Base-by-base conservation (phyloP, 1,140 invertebrate genomes). In the Pemphigus obesinymphae region DNA sequence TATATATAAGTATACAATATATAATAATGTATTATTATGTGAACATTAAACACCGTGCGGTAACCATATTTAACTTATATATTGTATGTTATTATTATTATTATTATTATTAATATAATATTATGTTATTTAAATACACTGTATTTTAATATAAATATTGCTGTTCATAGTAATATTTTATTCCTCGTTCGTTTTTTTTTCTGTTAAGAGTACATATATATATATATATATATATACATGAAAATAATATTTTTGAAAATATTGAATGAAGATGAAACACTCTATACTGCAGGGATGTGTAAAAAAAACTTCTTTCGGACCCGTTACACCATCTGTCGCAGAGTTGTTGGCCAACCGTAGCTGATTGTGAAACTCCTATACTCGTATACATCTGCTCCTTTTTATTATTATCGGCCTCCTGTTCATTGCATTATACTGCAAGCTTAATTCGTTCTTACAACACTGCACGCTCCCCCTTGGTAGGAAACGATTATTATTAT, bases 331-430 rank as follows among this genome's bases (percentile, higher is more conserved):
- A 80, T 80, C 76, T 80, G 76, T 80, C 76, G 55, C 37, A 55
- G 73, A 40, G 40, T 80, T 80, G 76, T 80, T 80, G 76, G 76
- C 76, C 76, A 80, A 80, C 76, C 76, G 37, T 80, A 80, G 76
- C 55, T 63, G 76, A 80, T 80, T 80, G 45, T 63, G 76, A 80
- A 80, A 80, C 76, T 80, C 37, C 37, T 80, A 80, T 80, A 80
- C 76, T 80, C 37, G 23, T 80, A 80, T 80, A 40, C 76, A 80
- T 80, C 76, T 80, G 76, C 76, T 80, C 76, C 76, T 80, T 63
- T 80, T 80, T 80, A 80, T 80, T 80, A 80, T 80, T 80, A 58
- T 61, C 53, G 53, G 34, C 53, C 76, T 80, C 55, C 76, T 80
- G 76, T 73, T 73, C 45, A 20, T 80, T 63, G 76, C 55, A 61